Conservation (phyloP, 2,888 invertebrate genomes). For the Drosophila longiperda region DNA sequence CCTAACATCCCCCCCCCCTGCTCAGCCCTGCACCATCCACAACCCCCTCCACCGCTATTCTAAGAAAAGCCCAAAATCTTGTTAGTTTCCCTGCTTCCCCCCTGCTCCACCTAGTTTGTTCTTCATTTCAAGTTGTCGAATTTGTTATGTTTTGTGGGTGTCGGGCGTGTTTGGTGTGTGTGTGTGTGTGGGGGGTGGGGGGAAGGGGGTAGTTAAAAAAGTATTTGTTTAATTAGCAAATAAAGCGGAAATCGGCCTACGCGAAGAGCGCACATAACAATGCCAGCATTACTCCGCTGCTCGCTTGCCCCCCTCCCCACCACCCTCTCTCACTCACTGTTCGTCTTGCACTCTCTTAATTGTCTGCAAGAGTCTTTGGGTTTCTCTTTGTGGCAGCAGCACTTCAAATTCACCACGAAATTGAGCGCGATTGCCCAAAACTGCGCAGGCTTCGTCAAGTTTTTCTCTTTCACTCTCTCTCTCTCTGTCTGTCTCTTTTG, state of each 20-base stretch:
- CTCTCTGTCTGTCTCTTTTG: background rate
- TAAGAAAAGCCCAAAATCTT: background rate
- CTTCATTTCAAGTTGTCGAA: conserved; percentile 15
- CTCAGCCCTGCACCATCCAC: background rate
- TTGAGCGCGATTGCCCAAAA: conserved; percentile 23
- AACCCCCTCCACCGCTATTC: background rate
- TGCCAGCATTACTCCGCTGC: background rate
- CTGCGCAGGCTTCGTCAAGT: conserved; percentile 45
- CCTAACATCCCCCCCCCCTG: background rate
- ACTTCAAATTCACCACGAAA: conserved; percentile 50
- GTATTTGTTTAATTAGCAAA: conserved; percentile 70
- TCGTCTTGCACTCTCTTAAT: conserved; percentile 10
- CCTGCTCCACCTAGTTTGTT: conserved; percentile 4
- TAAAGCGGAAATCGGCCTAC: conserved; percentile 48
- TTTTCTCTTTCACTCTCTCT: background rate
- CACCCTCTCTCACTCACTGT: background rate
- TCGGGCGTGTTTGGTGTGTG: too few species aligned
- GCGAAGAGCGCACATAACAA: conserved; percentile 9
- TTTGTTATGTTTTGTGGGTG: conserved; percentile 5
- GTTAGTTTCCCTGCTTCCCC: too few species aligned
- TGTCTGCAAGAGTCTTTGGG: background rate
- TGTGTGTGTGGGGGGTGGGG: too few species aligned
- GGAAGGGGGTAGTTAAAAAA: conserved; percentile 11
- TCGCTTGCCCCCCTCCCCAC: background rate
- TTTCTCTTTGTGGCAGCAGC: conserved; percentile 21